These are phyloP conservation scores for Ethmia dodecea DNA, from an alignment of 2,888 invertebrate species.

Conservation along the genomic window DNA sequence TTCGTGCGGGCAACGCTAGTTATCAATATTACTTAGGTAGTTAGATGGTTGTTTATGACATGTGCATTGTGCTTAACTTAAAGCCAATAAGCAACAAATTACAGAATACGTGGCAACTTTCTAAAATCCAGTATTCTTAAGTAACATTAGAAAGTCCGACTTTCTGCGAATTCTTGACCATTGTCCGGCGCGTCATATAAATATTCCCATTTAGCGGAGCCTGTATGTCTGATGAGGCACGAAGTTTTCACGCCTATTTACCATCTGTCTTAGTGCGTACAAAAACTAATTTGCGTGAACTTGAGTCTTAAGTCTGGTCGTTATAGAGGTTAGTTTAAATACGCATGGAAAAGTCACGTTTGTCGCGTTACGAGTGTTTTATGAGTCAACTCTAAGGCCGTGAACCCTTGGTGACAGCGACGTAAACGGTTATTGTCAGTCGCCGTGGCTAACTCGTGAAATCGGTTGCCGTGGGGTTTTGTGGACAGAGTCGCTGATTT, in stretches of 20 bases:
- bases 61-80: too few relatives aligned
- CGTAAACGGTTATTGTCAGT: conserved; percentile 70
- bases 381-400: conserved; percentile 52
- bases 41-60: too few relatives aligned
- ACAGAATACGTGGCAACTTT: too few relatives aligned
- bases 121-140: too few relatives aligned
- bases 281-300: conserved; percentile 14
- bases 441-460: conserved; percentile 70
- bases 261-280: conserved; percentile 13
- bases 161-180: conserved; percentile 45
- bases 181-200: conserved; percentile 38
- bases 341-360: conserved; percentile 18
- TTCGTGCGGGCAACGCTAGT: too few relatives aligned
- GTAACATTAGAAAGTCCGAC: conserved; percentile 45
- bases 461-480: conserved; percentile 59
- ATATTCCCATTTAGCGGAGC: conserved; percentile 41
- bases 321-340: conserved; percentile 9
- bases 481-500: too few relatives aligned
- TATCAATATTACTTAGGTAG: too few relatives aligned
- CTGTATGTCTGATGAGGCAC: conserved; percentile 53
- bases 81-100: too few relatives aligned
- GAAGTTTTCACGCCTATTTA: conserved; percentile 43
- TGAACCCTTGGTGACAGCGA: conserved; percentile 58
- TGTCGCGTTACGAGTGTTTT: conserved; percentile 48
- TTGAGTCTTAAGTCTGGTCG: conserved; percentile 12